Evolutionary conservation across 1,140 invertebrate genomes (phyloP).

Genomic region (Bombus breviceps): DNA sequence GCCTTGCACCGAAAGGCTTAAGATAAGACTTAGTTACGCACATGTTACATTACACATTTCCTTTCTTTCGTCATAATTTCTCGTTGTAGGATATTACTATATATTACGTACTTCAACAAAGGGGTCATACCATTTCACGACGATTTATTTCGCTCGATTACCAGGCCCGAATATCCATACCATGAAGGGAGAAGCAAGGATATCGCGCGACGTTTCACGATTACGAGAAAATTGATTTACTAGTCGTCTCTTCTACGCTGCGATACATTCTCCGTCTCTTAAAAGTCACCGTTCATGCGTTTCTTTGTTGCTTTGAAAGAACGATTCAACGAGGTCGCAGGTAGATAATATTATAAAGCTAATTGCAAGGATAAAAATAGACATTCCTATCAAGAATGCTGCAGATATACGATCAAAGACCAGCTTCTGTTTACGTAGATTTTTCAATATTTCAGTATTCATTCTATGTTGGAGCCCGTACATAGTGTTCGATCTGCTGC

Average conservation of each 20-base stretch:
- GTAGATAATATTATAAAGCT: not conserved
- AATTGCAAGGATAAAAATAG: not conserved
- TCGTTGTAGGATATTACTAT: not conserved
- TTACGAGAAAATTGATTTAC: slow-evolving; percentile 18
- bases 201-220: not conserved
- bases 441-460: slow-evolving; percentile 89
- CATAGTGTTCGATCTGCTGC: slow-evolving; percentile 95
- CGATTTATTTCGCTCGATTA: not conserved
- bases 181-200: not conserved
- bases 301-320: not conserved
- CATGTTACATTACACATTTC: not conserved
- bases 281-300: not conserved
- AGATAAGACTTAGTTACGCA: not conserved
- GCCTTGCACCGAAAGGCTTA: not conserved
- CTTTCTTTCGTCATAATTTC: not conserved
- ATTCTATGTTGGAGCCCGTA: slow-evolving; percentile 98
- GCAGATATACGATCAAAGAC: not conserved
- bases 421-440: not conserved
- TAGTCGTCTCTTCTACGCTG: too few relatives aligned
- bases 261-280: not conserved
- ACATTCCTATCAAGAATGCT: not conserved
- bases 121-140: too few relatives aligned
- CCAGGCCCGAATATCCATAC: not conserved
- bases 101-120: not conserved
- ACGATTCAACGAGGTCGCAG: not conserved